Conservation (phyloP, 2,797 vertebrate genomes). For the Sphenopsis melanotis region DNA sequence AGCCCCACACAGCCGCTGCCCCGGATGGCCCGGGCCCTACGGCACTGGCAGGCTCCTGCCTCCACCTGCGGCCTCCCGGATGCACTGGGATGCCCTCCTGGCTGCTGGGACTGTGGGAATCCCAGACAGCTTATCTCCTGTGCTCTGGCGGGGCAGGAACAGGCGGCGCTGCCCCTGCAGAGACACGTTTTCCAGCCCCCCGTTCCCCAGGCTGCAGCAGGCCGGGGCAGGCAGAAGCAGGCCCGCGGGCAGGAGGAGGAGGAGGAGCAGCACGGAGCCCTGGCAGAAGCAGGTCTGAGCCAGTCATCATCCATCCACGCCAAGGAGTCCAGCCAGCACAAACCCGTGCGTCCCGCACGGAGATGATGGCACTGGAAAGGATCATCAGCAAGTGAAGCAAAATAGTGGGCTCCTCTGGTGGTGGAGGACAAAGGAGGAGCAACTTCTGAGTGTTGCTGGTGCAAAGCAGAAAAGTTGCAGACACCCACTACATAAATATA, state of each 20-base stretch:
- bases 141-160: background rate
- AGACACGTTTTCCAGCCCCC: background rate
- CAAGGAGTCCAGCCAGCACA: background rate
- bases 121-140: background rate
- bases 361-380: background rate
- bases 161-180: background rate
- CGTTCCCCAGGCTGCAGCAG: background rate
- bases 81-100: background rate
- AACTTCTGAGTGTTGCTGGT: background rate
- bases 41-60: background rate
- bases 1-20: background rate
- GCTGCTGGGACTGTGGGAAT: background rate
- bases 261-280: background rate
- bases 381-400: background rate
- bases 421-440: background rate
- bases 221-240: background rate
- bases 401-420: background rate
- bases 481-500: background rate
- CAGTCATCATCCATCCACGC: background rate
- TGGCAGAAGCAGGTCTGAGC: background rate
- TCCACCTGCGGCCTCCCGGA: background rate
- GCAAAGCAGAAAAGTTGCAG: background rate
- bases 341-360: accelerated
- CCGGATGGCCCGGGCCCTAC: background rate
- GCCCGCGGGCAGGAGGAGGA: background rate